Base-by-base conservation (phyloP, 2,888 invertebrate species). In the Acanthosepion esculentum region DNA sequence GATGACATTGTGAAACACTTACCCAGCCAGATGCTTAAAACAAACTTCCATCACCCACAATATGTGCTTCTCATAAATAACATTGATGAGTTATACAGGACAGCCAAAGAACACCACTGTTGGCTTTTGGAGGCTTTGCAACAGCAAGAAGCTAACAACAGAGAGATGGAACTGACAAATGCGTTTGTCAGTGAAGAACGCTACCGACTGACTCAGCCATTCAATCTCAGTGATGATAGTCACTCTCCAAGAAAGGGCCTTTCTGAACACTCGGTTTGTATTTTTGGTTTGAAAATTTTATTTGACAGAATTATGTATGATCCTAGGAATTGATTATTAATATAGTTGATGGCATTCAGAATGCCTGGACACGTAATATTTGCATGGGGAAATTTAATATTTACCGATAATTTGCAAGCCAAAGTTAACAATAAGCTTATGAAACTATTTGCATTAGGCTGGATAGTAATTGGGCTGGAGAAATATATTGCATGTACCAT, bases 121-220 rank as follows among this genome's bases (percentile, higher is more conserved):
- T 95, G 96, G 91, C 95, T 97, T 12, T 95, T 95, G 53, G 95
- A 96, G 15, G 96, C 96, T 6, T 96, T 97, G 1, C 94, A 95
- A 1, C 96, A 97, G 94, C 96, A 97, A 95, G 96, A 96, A 91
- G 95, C 95, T 55, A 96, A 97, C 94, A 96, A 97, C 94, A 93
- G 95, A 0, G 97, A 97, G 94, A 95, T 97, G 78, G 94, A 95
- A 78, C 95, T 96, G 41, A 95, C 97, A 94, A 96, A 96, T 41
- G 95, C 95, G 26, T 96, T 96, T 55, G 97, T 97, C 53, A 95
- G 94, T 20, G 96, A 96, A 29, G 96, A 97, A 5, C 96, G 93
- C 95, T 96, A 59, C 95, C 96, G 48, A 96, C 96, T 26, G 96
- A 96, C 15, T 96, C 96, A 8, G n/a, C 15, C 78, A 94, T 95